Percentiles rank a stretch among this genome's conserved stretches.
phyloP scores from a whole-genome alignment of 2,113 vertebrate species.

The Oxyura jamaicensis region DNA sequence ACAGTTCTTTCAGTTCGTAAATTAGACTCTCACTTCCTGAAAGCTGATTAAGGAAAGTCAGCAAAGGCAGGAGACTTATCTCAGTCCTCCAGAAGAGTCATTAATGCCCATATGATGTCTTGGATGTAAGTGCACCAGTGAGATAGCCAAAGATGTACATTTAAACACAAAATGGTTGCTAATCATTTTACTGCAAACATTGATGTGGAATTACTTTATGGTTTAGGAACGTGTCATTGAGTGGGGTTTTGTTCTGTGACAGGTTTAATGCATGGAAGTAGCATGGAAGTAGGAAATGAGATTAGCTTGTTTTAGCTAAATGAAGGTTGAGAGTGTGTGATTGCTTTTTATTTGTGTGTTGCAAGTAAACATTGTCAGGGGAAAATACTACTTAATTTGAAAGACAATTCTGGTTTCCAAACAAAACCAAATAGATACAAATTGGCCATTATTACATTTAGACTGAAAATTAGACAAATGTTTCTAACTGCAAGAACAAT shows the following conservation, averaged over 20 bases:
- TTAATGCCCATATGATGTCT: neutral
- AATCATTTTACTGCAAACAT: neutral
- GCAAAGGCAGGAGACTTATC: neutral
- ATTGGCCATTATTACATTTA: neutral
- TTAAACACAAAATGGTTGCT: neutral
- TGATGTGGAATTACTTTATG: neutral
- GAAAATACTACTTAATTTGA: neutral
- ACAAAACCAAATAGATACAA: neutral
- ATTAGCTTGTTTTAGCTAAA: neutral
- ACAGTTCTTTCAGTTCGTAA: neutral
- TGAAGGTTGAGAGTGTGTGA: neutral
- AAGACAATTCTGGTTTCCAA: neutral
- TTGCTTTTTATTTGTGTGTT: neutral
- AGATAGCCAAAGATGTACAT: neutral
- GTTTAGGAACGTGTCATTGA: neutral
- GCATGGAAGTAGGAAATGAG: neutral
- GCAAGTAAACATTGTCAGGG: neutral
- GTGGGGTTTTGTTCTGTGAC: neutral
- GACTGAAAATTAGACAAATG: neutral
- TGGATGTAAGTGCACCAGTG: neutral
- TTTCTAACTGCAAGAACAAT: neutral
- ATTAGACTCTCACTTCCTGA: neutral
- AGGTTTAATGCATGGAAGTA: neutral
- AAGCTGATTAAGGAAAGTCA: neutral
- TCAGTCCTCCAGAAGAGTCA: neutral